Conservation (phyloP, 1,140 invertebrate species). For the Tetramorium parvispinum region DNA sequence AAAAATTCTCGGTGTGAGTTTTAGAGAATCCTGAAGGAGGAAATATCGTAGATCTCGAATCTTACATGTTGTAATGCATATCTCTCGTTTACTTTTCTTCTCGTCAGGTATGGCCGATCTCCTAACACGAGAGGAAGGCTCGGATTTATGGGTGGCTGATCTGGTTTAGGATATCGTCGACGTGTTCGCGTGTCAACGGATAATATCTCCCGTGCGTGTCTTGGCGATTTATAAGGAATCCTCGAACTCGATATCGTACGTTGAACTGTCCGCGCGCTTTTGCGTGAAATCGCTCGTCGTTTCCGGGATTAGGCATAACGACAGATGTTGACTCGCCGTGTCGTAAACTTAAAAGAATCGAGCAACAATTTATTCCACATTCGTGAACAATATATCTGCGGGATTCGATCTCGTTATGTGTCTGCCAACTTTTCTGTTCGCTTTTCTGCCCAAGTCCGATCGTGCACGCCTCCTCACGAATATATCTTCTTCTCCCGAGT, state of each 20-base stretch:
- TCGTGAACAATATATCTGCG: conserved; percentile 27
- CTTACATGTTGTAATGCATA: conserved; percentile 34
- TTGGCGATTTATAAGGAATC: conserved; percentile 59
- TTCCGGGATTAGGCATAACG: conserved; percentile 6
- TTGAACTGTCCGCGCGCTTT: conserved; percentile 20
- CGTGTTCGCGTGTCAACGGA: conserved; percentile 61
- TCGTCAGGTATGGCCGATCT: conserved; percentile 42
- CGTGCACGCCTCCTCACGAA: conserved; percentile 35
- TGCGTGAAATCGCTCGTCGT: background rate
- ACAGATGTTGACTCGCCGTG: background rate
- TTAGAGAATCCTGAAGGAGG: conserved; percentile 67
- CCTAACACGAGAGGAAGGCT: conserved; percentile 31
- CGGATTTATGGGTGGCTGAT: conserved; percentile 57
- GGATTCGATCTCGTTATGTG: conserved; percentile 47
- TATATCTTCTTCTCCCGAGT: conserved; percentile 13
- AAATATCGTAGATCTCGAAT: conserved; percentile 77
- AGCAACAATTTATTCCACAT: conserved; percentile 27
- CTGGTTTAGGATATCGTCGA: conserved; percentile 62
- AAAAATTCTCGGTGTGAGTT: conserved; percentile 70
- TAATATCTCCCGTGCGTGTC: conserved; percentile 61
- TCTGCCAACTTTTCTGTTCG: conserved; percentile 20
- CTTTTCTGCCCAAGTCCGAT: conserved; percentile 26
- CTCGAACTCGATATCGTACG: conserved; percentile 13
- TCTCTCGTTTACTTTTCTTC: conserved; percentile 25
- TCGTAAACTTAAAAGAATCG: conserved; percentile 4